A percentile compares a stretch with the other conserved stretches of the same genome.
These are phyloP conservation scores for Xiphophorus maculatus DNA, from an alignment of 2,113 vertebrate genomes.

Conservation along the genomic window DNA sequence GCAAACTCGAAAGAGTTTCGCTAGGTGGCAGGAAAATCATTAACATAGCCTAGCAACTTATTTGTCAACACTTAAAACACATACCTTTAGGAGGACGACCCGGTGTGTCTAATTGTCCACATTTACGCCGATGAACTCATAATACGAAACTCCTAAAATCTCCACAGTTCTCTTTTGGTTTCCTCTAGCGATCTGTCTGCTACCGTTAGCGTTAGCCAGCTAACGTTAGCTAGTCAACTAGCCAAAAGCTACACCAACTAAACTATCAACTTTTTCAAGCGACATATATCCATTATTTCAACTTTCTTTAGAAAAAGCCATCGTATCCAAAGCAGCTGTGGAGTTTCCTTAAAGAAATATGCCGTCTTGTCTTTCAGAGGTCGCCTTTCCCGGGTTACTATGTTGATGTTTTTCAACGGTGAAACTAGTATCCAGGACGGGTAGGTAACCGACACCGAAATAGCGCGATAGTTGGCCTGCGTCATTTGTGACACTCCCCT, in stretches of 20 bases:
- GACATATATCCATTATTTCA: constrained; percentile 27
- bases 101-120: constrained; percentile 30
- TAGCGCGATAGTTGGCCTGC: constrained; percentile 60
- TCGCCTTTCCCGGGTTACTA: constrained; percentile 72
- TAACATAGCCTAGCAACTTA: not conserved
- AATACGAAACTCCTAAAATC: constrained; percentile 45
- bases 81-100: constrained; percentile 45
- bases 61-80: not conserved
- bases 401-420: constrained; percentile 61
- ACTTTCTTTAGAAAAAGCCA: not conserved
- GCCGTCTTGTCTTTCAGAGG: constrained; percentile 40
- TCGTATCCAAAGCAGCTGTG: not conserved
- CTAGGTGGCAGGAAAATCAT: constrained; percentile 39
- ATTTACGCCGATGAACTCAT: constrained; percentile 33
- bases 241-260: constrained; percentile 53
- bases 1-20: constrained; percentile 47
- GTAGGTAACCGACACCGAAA: constrained; percentile 40
- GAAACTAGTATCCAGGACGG: constrained; percentile 71
- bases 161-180: constrained; percentile 47
- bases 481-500: constrained; percentile 16
- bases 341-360: constrained; percentile 20
- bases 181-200: constrained; percentile 63
- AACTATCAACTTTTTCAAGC: constrained; percentile 60
- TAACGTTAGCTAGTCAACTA: constrained; percentile 55
- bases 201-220: constrained; percentile 64